Conservation (phyloP, 2,888 invertebrate genomes). For the Conops quadrifasciatus region DNA sequence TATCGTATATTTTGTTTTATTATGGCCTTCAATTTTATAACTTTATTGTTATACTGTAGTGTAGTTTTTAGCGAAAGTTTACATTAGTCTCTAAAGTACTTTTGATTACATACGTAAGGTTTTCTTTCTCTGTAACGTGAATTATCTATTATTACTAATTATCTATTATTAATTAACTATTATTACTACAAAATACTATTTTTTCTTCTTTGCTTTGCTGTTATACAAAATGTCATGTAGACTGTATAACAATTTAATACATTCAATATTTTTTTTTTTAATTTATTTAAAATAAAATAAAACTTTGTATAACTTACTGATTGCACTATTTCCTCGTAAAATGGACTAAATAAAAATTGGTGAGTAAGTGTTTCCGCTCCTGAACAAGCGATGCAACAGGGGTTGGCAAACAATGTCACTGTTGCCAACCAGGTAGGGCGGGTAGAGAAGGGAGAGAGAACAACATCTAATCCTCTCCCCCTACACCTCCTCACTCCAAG, state of each 20-base stretch:
- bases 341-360: no score
- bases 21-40: neutral
- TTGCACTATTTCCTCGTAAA: no score
- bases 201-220: conserved; percentile 1
- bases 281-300: conserved; percentile 50
- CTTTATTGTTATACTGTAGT: neutral
- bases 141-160: no score
- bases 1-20: conserved; percentile 3
- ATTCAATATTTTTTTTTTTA: conserved; percentile 35
- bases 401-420: no score
- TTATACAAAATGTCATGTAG: neutral
- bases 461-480: no score
- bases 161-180: no score
- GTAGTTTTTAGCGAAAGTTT: conserved; percentile 29
- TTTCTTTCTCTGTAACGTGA: conserved; percentile 29
- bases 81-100: conserved; percentile 27
- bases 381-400: no score
- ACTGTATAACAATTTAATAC: neutral
- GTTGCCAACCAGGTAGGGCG: no score
- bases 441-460: no score
- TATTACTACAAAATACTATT: conserved; percentile 2
- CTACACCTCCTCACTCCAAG: no score
- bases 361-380: no score
- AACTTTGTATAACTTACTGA: no score
- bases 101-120: neutral